These are phyloP conservation scores for Hyalella azteca DNA, from an alignment of 2,888 invertebrate genomes.

Conservation along the genomic window DNA sequence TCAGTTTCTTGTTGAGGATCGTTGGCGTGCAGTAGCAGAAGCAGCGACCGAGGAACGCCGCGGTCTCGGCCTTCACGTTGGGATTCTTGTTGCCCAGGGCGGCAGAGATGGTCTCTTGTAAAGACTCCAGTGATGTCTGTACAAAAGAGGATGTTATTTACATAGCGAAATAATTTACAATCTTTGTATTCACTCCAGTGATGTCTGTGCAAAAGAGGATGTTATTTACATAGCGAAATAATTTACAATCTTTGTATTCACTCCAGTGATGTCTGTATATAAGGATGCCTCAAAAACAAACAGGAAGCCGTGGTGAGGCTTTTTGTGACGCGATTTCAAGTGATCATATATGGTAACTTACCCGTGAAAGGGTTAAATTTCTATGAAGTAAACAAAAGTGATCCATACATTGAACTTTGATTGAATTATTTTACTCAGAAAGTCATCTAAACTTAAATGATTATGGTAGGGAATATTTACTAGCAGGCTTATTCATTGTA, in stretches of 20 bases:
- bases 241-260: not conserved
- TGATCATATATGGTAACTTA: no score
- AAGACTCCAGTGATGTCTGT: conserved; percentile 80
- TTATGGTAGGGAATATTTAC: no score
- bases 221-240: not conserved
- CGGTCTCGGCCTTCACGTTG: conserved; percentile 84
- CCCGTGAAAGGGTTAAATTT: no score
- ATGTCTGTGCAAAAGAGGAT: conserved; percentile 72
- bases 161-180: not conserved
- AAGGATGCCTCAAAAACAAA: no score
- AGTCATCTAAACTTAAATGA: no score
- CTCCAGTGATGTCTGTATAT: conserved; percentile 74
- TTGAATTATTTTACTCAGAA: no score
- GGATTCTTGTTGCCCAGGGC: conserved; percentile 92
- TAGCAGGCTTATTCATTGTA: not conserved
- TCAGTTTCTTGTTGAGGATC: conserved; percentile 84
- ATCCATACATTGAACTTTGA: no score
- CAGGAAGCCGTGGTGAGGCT: no score
- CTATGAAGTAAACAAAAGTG: no score
- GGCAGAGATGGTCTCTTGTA: conserved; percentile 83
- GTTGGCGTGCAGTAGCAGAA: conserved; percentile 79
- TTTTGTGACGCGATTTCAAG: no score
- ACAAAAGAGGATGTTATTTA: conserved; percentile 61
- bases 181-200: conserved; percentile 65
- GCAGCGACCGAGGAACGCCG: conserved; percentile 81